Conservation (phyloP, 2,113 vertebrate genomes). For the Myrmecobius fasciatus region DNA sequence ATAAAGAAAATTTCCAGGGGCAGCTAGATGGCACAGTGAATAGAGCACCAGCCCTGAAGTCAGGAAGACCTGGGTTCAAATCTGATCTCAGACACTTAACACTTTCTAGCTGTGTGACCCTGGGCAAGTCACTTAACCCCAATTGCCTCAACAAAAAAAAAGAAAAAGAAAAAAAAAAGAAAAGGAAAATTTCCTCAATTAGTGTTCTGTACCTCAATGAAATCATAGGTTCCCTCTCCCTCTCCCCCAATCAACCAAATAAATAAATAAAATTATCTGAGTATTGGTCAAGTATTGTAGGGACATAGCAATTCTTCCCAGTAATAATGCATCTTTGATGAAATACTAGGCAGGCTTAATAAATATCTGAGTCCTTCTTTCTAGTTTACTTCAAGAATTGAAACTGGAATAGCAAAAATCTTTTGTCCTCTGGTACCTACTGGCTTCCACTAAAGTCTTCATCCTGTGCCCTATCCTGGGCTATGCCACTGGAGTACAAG, state of each 20-base stretch:
- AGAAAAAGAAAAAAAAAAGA: too few species aligned
- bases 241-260: not conserved
- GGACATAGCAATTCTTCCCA: conserved; percentile 20
- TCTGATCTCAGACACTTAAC: too few species aligned
- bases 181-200: not conserved
- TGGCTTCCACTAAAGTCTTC: not conserved
- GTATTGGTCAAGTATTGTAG: conserved; percentile 41
- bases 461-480: not conserved
- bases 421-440: not conserved
- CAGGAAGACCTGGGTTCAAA: too few species aligned
- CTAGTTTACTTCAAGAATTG: conserved; percentile 30
- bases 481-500: not conserved
- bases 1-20: not conserved
- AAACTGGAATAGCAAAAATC: not conserved
- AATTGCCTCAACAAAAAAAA: too few species aligned
- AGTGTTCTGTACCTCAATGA: not conserved
- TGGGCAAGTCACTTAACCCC: too few species aligned
- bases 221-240: not conserved
- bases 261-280: conserved; percentile 19
- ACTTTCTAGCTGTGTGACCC: too few species aligned
- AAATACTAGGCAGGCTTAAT: conserved; percentile 28
- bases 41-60: too few species aligned
- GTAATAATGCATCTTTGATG: conserved; percentile 44
- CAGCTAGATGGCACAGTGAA: too few species aligned
- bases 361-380: not conserved